Conservation (phyloP, 2,113 vertebrate genomes). For the Centropus bengalensis region DNA sequence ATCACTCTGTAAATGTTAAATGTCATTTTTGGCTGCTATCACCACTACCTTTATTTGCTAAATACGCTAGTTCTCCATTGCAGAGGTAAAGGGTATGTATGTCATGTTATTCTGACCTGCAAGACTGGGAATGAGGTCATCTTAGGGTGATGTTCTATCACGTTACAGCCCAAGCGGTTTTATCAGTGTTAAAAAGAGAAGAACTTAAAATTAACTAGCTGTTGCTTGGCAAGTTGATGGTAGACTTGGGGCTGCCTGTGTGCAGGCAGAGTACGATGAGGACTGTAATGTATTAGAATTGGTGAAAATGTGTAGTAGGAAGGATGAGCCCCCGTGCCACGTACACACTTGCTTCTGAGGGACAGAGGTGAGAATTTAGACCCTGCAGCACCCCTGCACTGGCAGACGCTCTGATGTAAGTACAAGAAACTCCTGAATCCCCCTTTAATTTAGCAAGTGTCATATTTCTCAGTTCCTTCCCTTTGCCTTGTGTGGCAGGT, state of each 20-base stretch:
- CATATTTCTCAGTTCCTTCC: background rate
- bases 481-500: background rate
- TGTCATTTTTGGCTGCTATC: constrained; percentile 23
- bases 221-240: background rate
- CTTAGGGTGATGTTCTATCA: background rate
- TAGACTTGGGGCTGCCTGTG: background rate
- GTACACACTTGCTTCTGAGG: background rate
- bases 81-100: background rate
- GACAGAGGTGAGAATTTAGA: background rate
- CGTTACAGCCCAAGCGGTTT: background rate
- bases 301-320: background rate
- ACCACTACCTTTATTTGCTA: constrained; percentile 44
- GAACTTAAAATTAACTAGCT: background rate
- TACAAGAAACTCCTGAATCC: background rate
- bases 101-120: background rate
- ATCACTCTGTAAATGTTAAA: constrained; percentile 52
- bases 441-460: background rate
- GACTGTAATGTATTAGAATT: background rate
- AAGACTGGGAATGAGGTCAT: background rate
- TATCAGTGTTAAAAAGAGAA: background rate
- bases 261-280: background rate
- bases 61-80: constrained; percentile 15
- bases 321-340: background rate
- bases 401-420: background rate
- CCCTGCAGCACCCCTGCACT: background rate